Percentiles rank a stretch among this genome's conserved stretches.
Conservation (phyloP, 2,113 vertebrate species). For the Cathartes aura region DNA sequence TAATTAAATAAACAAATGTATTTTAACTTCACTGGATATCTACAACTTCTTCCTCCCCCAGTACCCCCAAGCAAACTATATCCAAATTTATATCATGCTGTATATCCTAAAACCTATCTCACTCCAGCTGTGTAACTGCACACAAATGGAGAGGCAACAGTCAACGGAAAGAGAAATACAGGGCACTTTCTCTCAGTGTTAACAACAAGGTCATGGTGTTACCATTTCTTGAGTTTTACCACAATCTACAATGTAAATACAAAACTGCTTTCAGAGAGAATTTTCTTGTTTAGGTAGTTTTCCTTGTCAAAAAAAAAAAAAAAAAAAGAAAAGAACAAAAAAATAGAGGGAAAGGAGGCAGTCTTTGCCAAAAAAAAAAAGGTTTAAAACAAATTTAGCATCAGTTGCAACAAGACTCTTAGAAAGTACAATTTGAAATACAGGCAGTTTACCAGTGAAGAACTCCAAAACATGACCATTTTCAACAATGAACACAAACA, state of each 20-base stretch:
- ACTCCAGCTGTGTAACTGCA: neutral
- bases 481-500: neutral
- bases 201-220: neutral
- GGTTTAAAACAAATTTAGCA: neutral
- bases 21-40: neutral
- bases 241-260: neutral
- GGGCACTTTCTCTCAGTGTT: neutral
- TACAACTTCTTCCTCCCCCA: neutral
- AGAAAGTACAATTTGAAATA: conserved; percentile 32
- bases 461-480: neutral
- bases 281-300: neutral
- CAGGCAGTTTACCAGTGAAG: neutral
- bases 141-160: neutral
- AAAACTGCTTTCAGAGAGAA: neutral
- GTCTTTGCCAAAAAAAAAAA: neutral
- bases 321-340: neutral
- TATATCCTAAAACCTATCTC: neutral
- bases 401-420: neutral
- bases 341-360: accelerated
- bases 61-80: neutral
- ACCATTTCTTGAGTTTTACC: neutral
- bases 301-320: neutral
- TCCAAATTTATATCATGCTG: accelerated
- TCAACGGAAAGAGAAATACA: neutral
- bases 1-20: neutral